Percentiles rank a stretch among this genome's conserved stretches.
phyloP scores from a whole-genome alignment of 2,113 vertebrate genomes.

The Passer domesticus region DNA sequence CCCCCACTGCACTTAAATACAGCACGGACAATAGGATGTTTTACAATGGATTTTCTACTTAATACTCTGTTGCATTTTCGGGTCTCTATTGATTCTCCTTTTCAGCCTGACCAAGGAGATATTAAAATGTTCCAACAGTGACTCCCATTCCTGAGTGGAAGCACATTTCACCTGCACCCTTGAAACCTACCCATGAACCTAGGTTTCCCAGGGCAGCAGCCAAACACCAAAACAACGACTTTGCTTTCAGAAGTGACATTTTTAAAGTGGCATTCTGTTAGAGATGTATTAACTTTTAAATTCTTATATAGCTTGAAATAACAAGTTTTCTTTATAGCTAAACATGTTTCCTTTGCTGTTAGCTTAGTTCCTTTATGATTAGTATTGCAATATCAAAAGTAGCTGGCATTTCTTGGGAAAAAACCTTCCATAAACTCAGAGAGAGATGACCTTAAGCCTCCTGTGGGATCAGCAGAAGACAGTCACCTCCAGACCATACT shows the following conservation, averaged over 20 bases:
- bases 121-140: fast-evolving
- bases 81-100: neutral
- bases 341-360: neutral
- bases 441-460: neutral
- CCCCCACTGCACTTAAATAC: neutral
- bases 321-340: neutral
- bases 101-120: neutral
- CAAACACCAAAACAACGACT: neutral
- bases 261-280: neutral
- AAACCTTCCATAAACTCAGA: neutral
- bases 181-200: fast-evolving
- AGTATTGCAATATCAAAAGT: neutral
- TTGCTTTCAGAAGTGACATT: neutral
- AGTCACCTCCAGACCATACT: neutral
- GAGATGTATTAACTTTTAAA: neutral
- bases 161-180: neutral
- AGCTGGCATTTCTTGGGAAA: neutral
- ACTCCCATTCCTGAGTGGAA: neutral
- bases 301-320: neutral
- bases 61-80: neutral
- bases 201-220: neutral
- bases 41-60: neutral
- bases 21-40: neutral
- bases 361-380: neutral
- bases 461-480: neutral